These are phyloP conservation scores for Chymomyza caudatula DNA, from an alignment of 2,888 invertebrate species.

Conservation along the genomic window DNA sequence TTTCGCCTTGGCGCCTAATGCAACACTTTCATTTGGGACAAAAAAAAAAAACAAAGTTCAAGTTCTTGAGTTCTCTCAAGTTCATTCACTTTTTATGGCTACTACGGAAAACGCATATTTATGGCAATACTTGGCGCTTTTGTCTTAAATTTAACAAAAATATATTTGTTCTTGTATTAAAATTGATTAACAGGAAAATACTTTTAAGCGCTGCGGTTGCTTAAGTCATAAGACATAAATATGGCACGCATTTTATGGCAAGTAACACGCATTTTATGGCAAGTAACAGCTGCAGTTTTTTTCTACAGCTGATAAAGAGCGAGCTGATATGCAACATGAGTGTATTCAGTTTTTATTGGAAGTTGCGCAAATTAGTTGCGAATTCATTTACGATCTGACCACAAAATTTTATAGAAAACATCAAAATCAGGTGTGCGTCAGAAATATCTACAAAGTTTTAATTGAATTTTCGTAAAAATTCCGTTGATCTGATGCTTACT, in stretches of 20 bases:
- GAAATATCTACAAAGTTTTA: too few species aligned
- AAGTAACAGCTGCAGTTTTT: not conserved
- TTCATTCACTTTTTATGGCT: not conserved
- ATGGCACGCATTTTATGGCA: not conserved
- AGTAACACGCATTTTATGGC: not conserved
- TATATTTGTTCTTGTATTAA: not conserved
- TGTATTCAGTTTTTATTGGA: too few species aligned
- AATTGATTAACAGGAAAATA: slow-evolving; percentile 69
- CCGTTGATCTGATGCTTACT: too few species aligned
- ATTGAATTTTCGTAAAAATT: too few species aligned
- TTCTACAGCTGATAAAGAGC: not conserved
- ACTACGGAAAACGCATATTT: not conserved
- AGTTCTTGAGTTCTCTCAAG: not conserved
- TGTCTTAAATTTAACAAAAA: not conserved
- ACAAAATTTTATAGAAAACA: too few species aligned
- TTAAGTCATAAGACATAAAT: not conserved
- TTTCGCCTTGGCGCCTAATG: not conserved
- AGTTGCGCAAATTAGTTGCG: too few species aligned
- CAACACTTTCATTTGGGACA: not conserved
- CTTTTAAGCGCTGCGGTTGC: slow-evolving; percentile 49
- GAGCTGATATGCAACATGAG: not conserved
- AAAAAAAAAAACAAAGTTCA: not conserved
- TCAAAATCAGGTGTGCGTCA: too few species aligned
- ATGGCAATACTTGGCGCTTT: not conserved
- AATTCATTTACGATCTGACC: too few species aligned